A percentile compares a stretch with the other conserved stretches of the same genome.
phyloP scores from a whole-genome alignment of 2,888 invertebrate genomes.

The Clunio marinus region DNA sequence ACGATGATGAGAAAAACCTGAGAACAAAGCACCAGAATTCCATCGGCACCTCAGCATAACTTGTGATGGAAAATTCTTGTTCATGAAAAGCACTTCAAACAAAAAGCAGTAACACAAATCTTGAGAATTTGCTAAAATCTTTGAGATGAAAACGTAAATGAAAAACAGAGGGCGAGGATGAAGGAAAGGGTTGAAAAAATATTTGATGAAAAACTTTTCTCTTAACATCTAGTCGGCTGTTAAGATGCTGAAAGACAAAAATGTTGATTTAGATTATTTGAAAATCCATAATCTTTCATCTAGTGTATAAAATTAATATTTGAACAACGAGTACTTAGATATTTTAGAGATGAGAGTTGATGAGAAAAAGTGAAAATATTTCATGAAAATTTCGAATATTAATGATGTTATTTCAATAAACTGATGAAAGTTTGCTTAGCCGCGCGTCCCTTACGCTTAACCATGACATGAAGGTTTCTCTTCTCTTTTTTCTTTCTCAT shows the following conservation, averaged over 20 bases:
- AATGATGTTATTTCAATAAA: no score
- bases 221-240: no score
- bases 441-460: background rate
- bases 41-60: background rate
- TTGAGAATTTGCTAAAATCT: conserved; percentile 10
- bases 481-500: background rate
- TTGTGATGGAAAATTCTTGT: background rate
- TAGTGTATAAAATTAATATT: conserved; percentile 34
- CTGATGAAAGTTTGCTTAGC: conserved; percentile 1
- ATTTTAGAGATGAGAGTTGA: background rate
- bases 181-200: conserved; percentile 11
- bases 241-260: conserved; percentile 29
- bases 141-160: background rate
- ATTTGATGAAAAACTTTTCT: conserved; percentile 25
- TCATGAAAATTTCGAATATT: no score
- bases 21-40: background rate
- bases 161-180: conserved; percentile 2
- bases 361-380: no score
- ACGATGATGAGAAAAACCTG: background rate
- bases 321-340: conserved; percentile 23
- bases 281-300: conserved; percentile 34
- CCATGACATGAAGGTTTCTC: conserved; percentile 28
- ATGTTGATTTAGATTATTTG: conserved; percentile 39
- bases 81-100: conserved; percentile 32
- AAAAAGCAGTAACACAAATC: conserved; percentile 29